Evolutionary conservation across 2,888 invertebrate species (phyloP).

Genomic region (Xestia ashworthii): DNA sequence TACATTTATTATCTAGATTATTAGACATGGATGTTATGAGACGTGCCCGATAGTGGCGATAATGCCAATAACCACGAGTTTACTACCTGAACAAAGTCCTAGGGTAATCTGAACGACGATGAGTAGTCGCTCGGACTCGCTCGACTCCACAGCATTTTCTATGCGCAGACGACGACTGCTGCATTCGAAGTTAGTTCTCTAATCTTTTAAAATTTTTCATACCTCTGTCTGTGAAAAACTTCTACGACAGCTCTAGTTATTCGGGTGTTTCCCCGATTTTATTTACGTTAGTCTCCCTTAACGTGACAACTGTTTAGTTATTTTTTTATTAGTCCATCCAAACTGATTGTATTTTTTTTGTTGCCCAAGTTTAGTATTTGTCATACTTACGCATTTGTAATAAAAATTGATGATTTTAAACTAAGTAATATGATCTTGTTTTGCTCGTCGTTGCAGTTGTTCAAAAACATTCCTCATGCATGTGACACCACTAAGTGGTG

Average conservation of each 20-base stretch:
- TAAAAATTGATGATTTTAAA: neutral
- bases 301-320: neutral
- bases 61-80: neutral
- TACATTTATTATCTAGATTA: neutral
- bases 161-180: neutral
- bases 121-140: neutral
- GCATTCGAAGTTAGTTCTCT: neutral
- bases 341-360: neutral
- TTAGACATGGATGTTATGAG: neutral
- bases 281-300: neutral
- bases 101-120: neutral
- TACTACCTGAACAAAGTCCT: slow-evolving; percentile 20
- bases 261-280: too few relatives aligned
- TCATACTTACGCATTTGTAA: slow-evolving; percentile 26
- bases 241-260: neutral
- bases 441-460: slow-evolving; percentile 1
- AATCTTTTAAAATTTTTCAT: neutral
- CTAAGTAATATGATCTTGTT: slow-evolving; percentile 36
- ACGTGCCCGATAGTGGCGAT: neutral
- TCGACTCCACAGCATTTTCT: neutral
- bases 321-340: neutral
- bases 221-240: neutral
- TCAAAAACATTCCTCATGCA: slow-evolving; percentile 14
- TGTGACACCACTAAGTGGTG: slow-evolving; percentile 31
- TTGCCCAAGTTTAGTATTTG: neutral